Conservation (phyloP, 2,888 invertebrate species). For the Dryadula phaetusa region DNA sequence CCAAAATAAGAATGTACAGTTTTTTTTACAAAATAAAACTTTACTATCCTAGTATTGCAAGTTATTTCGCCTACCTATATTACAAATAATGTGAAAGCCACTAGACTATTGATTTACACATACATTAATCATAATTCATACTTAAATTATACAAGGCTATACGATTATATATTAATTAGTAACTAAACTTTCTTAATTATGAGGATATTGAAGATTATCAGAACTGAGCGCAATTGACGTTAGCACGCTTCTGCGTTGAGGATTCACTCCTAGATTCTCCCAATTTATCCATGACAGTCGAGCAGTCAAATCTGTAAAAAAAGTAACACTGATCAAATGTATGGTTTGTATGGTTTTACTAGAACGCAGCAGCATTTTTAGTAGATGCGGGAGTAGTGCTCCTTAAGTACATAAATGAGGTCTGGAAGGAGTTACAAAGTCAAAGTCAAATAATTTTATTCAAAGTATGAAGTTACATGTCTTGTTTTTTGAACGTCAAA, state of each 20-base stretch:
- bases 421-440: too few relatives aligned
- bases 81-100: background rate
- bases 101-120: constrained; percentile 4
- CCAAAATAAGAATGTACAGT: constrained; percentile 1
- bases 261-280: constrained; percentile 98
- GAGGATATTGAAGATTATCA: constrained; percentile 84
- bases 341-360: too few relatives aligned
- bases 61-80: background rate
- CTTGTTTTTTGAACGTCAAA: too few relatives aligned
- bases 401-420: too few relatives aligned
- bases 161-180: background rate
- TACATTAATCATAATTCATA: background rate
- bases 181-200: constrained; percentile 53
- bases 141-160: background rate
- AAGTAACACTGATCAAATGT: background rate
- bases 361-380: too few relatives aligned
- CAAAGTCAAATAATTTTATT: too few relatives aligned
- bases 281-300: constrained; percentile 99
- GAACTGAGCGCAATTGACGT: constrained; percentile 92
- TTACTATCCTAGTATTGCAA: constrained; percentile 13
- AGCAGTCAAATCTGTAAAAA: constrained; percentile 94
- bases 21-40: background rate
- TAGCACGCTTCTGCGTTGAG: constrained; percentile 92
- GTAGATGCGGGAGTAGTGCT: too few relatives aligned
- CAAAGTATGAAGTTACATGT: too few relatives aligned